Evolutionary conservation across 1,140 invertebrate species (phyloP).

Genomic region (Arion vulgaris): DNA sequence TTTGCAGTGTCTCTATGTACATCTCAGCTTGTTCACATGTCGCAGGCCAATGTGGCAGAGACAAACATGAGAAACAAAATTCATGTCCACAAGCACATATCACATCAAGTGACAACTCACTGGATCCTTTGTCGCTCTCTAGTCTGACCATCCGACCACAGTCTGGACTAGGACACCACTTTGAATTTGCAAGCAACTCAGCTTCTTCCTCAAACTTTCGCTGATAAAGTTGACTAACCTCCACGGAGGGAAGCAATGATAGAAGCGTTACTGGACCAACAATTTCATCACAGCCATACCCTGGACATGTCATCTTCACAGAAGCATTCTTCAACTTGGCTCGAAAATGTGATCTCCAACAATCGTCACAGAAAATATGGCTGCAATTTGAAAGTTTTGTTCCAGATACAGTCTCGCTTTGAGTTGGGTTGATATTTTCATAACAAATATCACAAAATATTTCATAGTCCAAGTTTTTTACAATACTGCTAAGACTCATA

Average conservation of each 20-base stretch:
- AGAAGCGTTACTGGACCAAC: slow-evolving; percentile 48
- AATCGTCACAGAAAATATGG: slow-evolving; percentile 59
- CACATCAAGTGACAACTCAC: slow-evolving; percentile 18
- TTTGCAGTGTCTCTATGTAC: slow-evolving; percentile 42
- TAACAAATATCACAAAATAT: slow-evolving; percentile 47
- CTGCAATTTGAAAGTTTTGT: slow-evolving; percentile 51
- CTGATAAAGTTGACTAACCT: slow-evolving; percentile 40
- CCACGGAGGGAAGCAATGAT: slow-evolving; percentile 45
- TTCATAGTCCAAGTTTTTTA: not conserved
- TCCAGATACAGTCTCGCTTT: slow-evolving; percentile 4
- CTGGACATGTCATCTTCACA: slow-evolving; percentile 45
- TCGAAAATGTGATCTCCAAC: slow-evolving; percentile 53
- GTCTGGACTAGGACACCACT: slow-evolving; percentile 57
- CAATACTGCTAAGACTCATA: not conserved
- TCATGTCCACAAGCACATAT: slow-evolving; percentile 50
- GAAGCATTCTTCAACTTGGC: slow-evolving; percentile 24
- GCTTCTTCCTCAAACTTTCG: slow-evolving; percentile 39
- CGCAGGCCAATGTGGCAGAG: slow-evolving; percentile 54
- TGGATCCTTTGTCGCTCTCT: too few relatives aligned
- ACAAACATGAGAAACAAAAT: slow-evolving; percentile 55
- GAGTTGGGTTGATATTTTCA: slow-evolving; percentile 44
- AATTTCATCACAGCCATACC: slow-evolving; percentile 48
- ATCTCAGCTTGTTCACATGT: slow-evolving; percentile 44
- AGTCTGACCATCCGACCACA: slow-evolving; percentile 53
- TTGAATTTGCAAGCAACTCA: slow-evolving; percentile 23